Evolutionary conservation across 2,888 invertebrate genomes (phyloP).

Genomic region (Patella ulyssiponensis): DNA sequence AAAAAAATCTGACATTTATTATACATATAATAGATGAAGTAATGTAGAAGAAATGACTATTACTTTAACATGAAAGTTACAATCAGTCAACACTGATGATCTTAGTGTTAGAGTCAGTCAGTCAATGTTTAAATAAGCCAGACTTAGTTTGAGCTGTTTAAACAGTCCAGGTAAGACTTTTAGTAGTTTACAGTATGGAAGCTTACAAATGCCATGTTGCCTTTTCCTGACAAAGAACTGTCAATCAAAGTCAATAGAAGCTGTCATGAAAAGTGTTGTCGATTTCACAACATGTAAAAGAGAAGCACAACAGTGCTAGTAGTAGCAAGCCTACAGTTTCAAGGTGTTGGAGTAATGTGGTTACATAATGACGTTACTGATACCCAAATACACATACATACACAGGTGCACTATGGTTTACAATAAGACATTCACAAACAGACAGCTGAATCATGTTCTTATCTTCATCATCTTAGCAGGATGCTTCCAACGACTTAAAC

Average conservation of each 20-base stretch:
- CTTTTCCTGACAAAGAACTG: slow-evolving; percentile 7
- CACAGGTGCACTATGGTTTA: slow-evolving; percentile 8
- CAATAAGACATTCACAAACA: neutral
- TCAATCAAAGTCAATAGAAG: slow-evolving; percentile 9
- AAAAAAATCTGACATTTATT: slow-evolving; percentile 8
- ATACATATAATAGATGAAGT: slow-evolving; percentile 8
- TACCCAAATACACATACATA: slow-evolving; percentile 23
- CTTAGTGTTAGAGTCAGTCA: too few relatives aligned
- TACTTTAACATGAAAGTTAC: neutral
- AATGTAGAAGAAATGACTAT: neutral
- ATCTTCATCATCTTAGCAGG: slow-evolving; percentile 12
- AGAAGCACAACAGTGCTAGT: neutral
- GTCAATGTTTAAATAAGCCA: too few relatives aligned
- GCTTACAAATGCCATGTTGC: neutral
- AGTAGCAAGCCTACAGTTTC: slow-evolving; percentile 3
- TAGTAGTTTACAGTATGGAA: neutral
- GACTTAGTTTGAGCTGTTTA: too few relatives aligned
- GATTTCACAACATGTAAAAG: neutral
- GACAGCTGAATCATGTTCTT: slow-evolving; percentile 8
- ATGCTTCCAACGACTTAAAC: slow-evolving; percentile 4
- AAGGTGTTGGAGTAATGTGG: slow-evolving; percentile 20
- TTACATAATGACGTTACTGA: slow-evolving; percentile 29
- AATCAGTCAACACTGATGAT: too few relatives aligned
- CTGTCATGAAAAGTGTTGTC: slow-evolving; percentile 8
- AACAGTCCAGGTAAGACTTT: neutral